phyloP scores from a whole-genome alignment of 2,797 vertebrate genomes.

The Cossypha polioptera region DNA sequence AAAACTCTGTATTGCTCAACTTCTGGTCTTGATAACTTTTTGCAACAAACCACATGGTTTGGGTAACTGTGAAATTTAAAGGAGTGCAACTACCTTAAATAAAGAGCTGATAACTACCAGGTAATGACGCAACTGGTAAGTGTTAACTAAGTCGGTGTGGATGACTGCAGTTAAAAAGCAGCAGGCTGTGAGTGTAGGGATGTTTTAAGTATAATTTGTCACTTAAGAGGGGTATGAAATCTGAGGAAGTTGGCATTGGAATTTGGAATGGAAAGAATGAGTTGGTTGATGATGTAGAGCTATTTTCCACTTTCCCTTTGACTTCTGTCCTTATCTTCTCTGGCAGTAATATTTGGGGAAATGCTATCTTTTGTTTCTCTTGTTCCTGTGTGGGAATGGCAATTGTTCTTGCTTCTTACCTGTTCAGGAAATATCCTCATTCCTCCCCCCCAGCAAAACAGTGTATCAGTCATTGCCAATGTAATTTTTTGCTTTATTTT shows the following conservation, averaged over 20 bases:
- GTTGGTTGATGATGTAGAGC: slow-evolving; percentile 1
- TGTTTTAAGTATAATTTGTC: slow-evolving; percentile 6
- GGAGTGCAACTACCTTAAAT: neutral
- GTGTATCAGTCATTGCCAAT: slow-evolving; percentile 6
- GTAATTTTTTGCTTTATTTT: neutral
- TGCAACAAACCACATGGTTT: neutral
- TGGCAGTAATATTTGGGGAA: slow-evolving; percentile 29
- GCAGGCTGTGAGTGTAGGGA: neutral
- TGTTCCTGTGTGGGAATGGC: slow-evolving; percentile 53
- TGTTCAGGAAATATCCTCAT: slow-evolving; percentile 52
- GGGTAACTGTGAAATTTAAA: neutral
- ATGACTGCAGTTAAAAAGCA: neutral
- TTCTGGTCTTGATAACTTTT: neutral
- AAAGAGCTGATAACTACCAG: neutral
- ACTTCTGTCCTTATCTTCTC: slow-evolving; percentile 48
- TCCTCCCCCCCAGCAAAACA: neutral
- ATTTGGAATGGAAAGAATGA: slow-evolving; percentile 53
- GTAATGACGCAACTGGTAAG: neutral
- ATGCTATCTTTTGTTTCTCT: slow-evolving; percentile 47
- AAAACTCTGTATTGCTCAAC: neutral
- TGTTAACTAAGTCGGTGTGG: neutral
- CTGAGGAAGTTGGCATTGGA: slow-evolving; percentile 12
- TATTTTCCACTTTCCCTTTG: slow-evolving; percentile 48
- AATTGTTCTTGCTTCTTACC: slow-evolving; percentile 55
- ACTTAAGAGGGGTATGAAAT: slow-evolving; percentile 5